Evolutionary conservation across 2,888 invertebrate species (phyloP).

Genomic region (Panopea generosa): DNA sequence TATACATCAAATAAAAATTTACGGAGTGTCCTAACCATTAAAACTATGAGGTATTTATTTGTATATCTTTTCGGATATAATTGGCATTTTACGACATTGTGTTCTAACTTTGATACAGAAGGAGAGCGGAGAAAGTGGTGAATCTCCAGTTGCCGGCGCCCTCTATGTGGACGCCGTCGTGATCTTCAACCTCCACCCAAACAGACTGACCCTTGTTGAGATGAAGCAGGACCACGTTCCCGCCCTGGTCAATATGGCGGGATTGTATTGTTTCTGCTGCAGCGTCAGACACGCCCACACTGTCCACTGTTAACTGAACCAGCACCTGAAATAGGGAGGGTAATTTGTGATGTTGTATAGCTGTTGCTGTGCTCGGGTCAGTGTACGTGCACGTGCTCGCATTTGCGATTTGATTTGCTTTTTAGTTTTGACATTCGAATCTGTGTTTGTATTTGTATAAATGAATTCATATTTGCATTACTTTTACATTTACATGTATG

Average conservation of each 20-base stretch:
- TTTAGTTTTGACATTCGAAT: too few relatives aligned
- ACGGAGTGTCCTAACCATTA: too few relatives aligned
- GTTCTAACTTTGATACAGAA: neutral
- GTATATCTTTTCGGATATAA: too few relatives aligned
- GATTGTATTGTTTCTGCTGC: neutral
- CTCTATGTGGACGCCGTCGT: neutral
- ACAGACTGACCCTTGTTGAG: conserved; percentile 1
- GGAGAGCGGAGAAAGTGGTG: neutral
- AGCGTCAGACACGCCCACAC: neutral
- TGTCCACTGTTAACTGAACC: neutral
- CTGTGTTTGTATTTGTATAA: too few relatives aligned
- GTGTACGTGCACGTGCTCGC: too few relatives aligned
- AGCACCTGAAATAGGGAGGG: neutral
- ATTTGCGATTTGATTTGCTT: too few relatives aligned
- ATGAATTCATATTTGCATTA: too few relatives aligned
- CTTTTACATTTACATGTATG: too few relatives aligned
- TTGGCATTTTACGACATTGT: too few relatives aligned
- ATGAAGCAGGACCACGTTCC: neutral
- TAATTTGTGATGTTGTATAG: neutral
- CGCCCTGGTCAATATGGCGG: neutral
- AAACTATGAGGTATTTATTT: too few relatives aligned
- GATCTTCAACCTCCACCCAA: conserved; percentile 1
- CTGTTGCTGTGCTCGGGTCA: too few relatives aligned
- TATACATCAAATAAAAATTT: too few relatives aligned
- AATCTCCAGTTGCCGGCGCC: neutral